Conservation (phyloP, 2,113 vertebrate genomes). For the Recurvirostra avosetta region DNA sequence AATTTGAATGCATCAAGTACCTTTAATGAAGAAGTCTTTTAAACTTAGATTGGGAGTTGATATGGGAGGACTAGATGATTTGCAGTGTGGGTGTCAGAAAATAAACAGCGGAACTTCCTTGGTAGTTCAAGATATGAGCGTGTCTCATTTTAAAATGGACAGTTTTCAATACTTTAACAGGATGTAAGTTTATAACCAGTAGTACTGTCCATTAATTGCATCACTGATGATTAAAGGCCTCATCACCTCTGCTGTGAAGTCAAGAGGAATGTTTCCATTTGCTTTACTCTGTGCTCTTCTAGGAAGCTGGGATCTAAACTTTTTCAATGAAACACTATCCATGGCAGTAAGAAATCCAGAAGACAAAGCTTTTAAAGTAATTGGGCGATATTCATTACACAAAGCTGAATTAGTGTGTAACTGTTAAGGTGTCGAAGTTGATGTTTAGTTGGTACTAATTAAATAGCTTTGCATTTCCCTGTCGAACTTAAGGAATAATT, state of each 20-base stretch:
- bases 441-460: background rate
- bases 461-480: background rate
- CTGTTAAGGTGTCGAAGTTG: background rate
- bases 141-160: background rate
- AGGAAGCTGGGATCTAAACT: background rate
- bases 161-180: background rate
- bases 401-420: background rate
- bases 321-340: background rate
- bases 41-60: background rate
- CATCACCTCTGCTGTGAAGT: background rate
- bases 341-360: background rate
- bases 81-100: background rate
- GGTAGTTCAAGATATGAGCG: background rate
- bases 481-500: background rate
- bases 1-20: background rate
- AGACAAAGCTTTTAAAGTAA: constrained; percentile 36
- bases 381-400: background rate
- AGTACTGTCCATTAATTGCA: background rate
- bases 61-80: background rate
- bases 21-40: background rate
- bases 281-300: background rate
- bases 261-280: background rate
- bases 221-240: background rate
- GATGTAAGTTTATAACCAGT: background rate
- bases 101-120: background rate